Conservation (phyloP, 2,888 invertebrate species). For the Caenorhabditis zanzibari region DNA sequence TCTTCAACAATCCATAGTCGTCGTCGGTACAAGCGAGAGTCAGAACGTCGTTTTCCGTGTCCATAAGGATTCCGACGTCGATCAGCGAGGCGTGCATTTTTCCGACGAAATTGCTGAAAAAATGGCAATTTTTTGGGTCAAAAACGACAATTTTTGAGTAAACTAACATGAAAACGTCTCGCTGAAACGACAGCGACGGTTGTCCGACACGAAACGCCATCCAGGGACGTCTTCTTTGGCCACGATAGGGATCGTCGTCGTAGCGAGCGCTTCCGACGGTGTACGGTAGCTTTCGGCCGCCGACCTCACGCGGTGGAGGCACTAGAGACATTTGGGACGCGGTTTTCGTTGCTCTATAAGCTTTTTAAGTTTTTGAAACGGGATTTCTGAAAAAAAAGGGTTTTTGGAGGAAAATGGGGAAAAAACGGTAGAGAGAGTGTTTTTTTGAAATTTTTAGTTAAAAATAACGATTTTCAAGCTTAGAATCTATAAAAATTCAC, state of each 20-base stretch:
- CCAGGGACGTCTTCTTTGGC: conserved; percentile 56
- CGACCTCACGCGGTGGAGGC: conserved; percentile 18
- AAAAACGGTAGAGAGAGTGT: too few relatives aligned
- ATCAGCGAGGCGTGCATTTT: neutral
- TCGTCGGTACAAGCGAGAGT: neutral
- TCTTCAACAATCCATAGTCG: conserved; percentile 11
- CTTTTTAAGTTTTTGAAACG: too few relatives aligned
- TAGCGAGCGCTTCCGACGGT: conserved; percentile 8
- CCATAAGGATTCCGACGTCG: conserved; percentile 35
- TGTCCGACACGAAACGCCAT: conserved; percentile 38
- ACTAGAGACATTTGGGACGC: too few relatives aligned
- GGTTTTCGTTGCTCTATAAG: too few relatives aligned
- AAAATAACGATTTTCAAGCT: neutral
- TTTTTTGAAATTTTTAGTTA: too few relatives aligned
- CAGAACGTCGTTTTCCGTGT: conserved; percentile 7
- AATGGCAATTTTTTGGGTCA: neutral
- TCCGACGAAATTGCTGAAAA: conserved; percentile 20
- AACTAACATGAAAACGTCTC: conserved; percentile 22
- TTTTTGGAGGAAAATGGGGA: too few relatives aligned
- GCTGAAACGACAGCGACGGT: neutral
- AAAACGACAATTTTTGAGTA: conserved; percentile 17
- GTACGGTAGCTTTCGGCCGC: conserved; percentile 41
- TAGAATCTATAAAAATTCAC: neutral
- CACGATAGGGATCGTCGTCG: conserved; percentile 47
- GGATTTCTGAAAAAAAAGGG: too few relatives aligned